Conservation (phyloP, 2,888 invertebrate genomes). For the Molanna angustata region DNA sequence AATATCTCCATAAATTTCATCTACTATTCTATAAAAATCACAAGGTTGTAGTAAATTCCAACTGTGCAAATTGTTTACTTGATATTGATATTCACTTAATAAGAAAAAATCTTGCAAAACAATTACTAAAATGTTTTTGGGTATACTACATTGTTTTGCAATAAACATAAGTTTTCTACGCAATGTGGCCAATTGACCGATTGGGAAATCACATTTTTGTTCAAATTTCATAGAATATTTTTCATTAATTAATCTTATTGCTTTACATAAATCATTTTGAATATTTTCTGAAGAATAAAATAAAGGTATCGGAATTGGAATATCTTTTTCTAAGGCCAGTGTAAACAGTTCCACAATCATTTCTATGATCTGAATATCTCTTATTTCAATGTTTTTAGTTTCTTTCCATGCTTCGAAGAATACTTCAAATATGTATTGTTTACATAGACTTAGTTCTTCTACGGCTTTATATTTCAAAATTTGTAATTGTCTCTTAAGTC, state of each 20-base stretch:
- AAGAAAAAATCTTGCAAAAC: slow-evolving; percentile 53
- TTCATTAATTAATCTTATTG: slow-evolving; percentile 40
- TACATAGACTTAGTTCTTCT: slow-evolving; percentile 47
- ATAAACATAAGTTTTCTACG: slow-evolving; percentile 40
- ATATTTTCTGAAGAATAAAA: slow-evolving; percentile 52
- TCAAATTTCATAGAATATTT: slow-evolving; percentile 1
- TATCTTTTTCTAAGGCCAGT: slow-evolving; percentile 52
- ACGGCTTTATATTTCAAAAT: slow-evolving; percentile 45
- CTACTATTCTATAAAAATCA: slow-evolving; percentile 47
- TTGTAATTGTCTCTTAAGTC: slow-evolving; percentile 48
- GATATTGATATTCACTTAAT: slow-evolving; percentile 46
- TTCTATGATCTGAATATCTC: slow-evolving; percentile 51
- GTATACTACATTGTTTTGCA: slow-evolving; percentile 28
- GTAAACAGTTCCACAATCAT: slow-evolving; percentile 46
- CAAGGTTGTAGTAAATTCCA: slow-evolving; percentile 49
- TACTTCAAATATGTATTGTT: slow-evolving; percentile 40
- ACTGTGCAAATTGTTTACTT: slow-evolving; percentile 39
- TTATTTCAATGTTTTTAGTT: slow-evolving; percentile 48
- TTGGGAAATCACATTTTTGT: slow-evolving; percentile 41
- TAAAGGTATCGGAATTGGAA: slow-evolving; percentile 48
- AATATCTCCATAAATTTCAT: slow-evolving; percentile 53
- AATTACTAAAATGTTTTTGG: slow-evolving; percentile 52
- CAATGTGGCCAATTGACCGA: slow-evolving; percentile 44
- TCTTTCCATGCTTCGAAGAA: slow-evolving; percentile 48
- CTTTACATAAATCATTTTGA: slow-evolving; percentile 8